phyloP scores from a whole-genome alignment of 2,113 vertebrate genomes.

The Nerophis lumbriciformis region DNA sequence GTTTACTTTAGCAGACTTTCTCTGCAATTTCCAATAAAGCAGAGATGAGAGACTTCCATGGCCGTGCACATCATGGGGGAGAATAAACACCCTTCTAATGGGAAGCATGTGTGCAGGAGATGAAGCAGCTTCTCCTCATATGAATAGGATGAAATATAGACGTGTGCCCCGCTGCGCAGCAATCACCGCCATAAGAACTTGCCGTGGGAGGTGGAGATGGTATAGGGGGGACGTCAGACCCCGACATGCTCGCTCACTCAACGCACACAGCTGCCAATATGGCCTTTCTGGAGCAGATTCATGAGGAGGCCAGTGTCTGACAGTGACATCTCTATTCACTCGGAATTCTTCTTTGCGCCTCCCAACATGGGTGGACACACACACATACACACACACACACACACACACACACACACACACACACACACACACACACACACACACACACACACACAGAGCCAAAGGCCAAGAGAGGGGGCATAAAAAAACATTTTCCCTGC shows the following conservation, averaged over 20 bases:
- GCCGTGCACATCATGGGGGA: conserved; percentile 65
- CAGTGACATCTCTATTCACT: conserved; percentile 76
- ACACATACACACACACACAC: conserved; percentile 26
- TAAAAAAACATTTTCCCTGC: conserved; percentile 53
- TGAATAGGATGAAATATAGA: conserved; percentile 66
- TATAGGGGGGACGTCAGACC: conserved; percentile 48
- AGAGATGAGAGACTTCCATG: conserved; percentile 67
- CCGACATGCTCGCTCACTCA: conserved; percentile 46
- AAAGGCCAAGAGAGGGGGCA: conserved; percentile 59
- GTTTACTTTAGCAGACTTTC: conserved; percentile 65
- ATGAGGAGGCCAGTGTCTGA: conserved; percentile 60
- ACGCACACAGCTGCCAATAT: conserved; percentile 57
- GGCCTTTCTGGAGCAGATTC: conserved; percentile 58
- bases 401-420: conserved; percentile 29
- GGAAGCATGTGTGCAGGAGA: conserved; percentile 68
- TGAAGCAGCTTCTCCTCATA: conserved; percentile 63
- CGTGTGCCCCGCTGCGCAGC: conserved; percentile 50
- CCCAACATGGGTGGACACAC: conserved; percentile 48
- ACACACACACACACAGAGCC: conserved; percentile 30
- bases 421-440: conserved; percentile 37
- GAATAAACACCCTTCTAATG: conserved; percentile 69
- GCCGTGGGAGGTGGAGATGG: conserved; percentile 36
- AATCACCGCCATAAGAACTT: conserved; percentile 54
- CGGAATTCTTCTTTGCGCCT: conserved; percentile 53
- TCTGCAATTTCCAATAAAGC: conserved; percentile 57